A percentile compares a stretch with the other conserved stretches of the same genome.
Evolutionary conservation across 2,888 invertebrate genomes (phyloP).

Genomic region (Callosobruchus maculatus): DNA sequence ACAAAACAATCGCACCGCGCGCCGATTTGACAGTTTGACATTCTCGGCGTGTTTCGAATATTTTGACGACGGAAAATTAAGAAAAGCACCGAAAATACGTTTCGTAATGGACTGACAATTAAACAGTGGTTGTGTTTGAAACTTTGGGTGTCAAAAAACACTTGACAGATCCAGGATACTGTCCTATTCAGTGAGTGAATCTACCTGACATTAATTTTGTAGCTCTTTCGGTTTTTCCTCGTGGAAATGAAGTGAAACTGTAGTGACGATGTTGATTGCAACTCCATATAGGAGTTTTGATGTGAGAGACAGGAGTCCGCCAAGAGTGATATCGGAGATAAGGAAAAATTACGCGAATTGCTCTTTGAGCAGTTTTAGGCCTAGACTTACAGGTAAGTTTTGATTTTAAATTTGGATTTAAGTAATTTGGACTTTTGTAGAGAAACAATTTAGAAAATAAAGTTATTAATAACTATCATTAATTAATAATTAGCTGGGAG

Average conservation of each 20-base stretch:
- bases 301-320: constrained; percentile 36
- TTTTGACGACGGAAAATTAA: neutral
- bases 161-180: too few species aligned
- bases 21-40: neutral
- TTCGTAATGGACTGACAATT: too few species aligned
- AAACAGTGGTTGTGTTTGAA: too few species aligned
- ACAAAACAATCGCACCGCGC: neutral
- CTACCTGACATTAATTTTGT: neutral
- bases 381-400: constrained; percentile 40
- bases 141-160: too few species aligned
- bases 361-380: constrained; percentile 36
- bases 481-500: too few species aligned
- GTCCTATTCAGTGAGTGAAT: too few species aligned
- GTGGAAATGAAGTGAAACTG: neutral
- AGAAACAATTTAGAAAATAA: too few species aligned
- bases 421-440: too few species aligned
- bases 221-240: neutral
- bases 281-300: constrained; percentile 36
- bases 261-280: constrained; percentile 34
- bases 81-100: too few species aligned
- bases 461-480: too few species aligned
- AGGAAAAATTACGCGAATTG: constrained; percentile 34
- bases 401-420: neutral
- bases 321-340: constrained; percentile 45
- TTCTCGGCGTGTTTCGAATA: neutral